phyloP scores from a whole-genome alignment of 2,113 vertebrate species.

The Montifringilla adamsi region DNA sequence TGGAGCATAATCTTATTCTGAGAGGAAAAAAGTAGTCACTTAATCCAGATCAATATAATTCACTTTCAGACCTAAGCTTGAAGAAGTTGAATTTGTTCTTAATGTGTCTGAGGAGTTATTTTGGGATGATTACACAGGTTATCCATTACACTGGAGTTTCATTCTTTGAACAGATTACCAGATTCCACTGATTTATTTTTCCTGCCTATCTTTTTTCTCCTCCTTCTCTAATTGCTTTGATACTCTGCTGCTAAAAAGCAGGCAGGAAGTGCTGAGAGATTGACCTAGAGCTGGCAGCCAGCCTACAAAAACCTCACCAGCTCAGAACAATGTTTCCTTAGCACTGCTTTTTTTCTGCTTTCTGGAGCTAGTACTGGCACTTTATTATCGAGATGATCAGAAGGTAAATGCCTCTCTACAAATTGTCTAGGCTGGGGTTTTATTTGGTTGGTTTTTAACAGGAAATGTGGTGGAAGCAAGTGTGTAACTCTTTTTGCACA shows the following conservation, averaged over 20 bases:
- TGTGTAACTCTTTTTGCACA: accelerated
- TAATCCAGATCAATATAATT: background rate
- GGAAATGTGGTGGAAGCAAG: background rate
- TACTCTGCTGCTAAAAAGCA: background rate
- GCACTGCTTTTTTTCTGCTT: background rate
- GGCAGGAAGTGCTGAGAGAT: background rate
- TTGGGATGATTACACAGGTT: background rate
- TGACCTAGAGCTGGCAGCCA: background rate
- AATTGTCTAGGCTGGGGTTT: background rate
- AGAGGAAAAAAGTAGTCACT: background rate
- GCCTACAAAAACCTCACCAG: background rate
- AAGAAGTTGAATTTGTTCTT: background rate
- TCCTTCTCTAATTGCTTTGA: background rate
- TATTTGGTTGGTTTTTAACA: background rate
- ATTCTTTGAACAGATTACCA: background rate
- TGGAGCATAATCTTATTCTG: background rate
- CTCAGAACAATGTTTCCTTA: background rate
- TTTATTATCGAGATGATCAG: background rate
- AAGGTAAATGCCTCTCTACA: background rate
- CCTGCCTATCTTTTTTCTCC: background rate
- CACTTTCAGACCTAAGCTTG: background rate
- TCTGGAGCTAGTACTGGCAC: background rate
- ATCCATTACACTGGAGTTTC: background rate
- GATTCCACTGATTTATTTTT: background rate
- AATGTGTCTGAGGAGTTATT: background rate